Conservation (phyloP, 2,113 vertebrate species). For the Caranx melampygus region DNA sequence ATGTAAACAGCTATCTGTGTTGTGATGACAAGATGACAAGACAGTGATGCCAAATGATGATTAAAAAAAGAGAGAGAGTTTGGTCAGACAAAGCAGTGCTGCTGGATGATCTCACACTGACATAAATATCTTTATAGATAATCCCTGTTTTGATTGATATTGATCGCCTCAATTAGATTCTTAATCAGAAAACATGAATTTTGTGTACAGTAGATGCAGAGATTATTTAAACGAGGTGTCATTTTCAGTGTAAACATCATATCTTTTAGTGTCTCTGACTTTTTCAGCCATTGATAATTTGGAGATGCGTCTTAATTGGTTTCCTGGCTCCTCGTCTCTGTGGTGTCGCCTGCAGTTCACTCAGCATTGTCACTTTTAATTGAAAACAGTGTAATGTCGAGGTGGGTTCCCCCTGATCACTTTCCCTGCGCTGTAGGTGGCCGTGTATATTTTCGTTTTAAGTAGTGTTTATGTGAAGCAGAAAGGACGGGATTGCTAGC, state of each 20-base stretch:
- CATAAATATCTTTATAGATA: background rate
- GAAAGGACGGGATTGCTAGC: constrained; percentile 93
- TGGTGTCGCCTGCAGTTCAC: constrained; percentile 46
- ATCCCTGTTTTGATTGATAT: background rate
- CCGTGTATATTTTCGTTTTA: constrained; percentile 95
- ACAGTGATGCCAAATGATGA: too few species aligned
- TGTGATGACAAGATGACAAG: too few species aligned
- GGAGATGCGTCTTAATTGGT: constrained; percentile 12
- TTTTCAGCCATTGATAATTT: background rate
- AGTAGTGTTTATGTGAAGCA: constrained; percentile 95
- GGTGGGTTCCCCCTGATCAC: constrained; percentile 79
- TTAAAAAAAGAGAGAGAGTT: background rate
- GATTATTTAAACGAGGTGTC: background rate
- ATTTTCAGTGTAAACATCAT: background rate
- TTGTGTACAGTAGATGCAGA: background rate
- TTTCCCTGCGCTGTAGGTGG: constrained; percentile 93
- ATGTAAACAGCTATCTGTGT: background rate
- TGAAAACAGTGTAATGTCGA: constrained; percentile 79
- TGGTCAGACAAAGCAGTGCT: background rate
- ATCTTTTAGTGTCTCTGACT: background rate
- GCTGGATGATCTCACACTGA: background rate
- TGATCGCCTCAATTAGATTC: background rate
- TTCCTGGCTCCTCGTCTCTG: constrained; percentile 38
- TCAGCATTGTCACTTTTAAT: constrained; percentile 76
- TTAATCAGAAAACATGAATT: background rate